These are phyloP conservation scores for Cephus pulcher DNA, from an alignment of 2,888 invertebrate species.

Conservation along the genomic window DNA sequence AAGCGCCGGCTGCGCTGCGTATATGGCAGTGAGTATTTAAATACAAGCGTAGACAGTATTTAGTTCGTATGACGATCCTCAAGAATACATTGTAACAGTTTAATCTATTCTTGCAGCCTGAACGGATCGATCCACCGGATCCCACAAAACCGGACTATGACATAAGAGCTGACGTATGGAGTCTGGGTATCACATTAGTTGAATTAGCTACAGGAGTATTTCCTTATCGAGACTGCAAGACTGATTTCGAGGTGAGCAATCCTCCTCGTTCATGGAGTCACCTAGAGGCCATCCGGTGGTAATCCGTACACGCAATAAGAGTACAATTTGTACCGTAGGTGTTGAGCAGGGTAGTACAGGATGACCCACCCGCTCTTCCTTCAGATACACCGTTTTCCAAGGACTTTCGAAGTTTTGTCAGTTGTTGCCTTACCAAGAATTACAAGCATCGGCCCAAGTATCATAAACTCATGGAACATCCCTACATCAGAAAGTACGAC, in stretches of 20 bases:
- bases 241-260: constrained; percentile 90
- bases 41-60: neutral
- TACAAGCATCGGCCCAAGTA: constrained; percentile 95
- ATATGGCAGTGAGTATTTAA: constrained; percentile 88
- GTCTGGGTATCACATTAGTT: constrained; percentile 94
- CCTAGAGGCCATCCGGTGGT: too few relatives aligned
- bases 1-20: constrained; percentile 98
- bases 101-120: constrained; percentile 76
- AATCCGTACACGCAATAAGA: neutral
- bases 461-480: constrained; percentile 87
- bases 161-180: constrained; percentile 99
- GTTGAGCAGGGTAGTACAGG: constrained; percentile 78
- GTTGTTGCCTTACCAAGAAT: constrained; percentile 94
- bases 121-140: constrained; percentile 94
- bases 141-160: constrained; percentile 96
- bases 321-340: constrained; percentile 54
- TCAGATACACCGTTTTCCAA: constrained; percentile 80
- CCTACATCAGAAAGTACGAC: constrained; percentile 87
- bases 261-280: too few relatives aligned
- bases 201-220: constrained; percentile 97
- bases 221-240: constrained; percentile 94
- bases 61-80: constrained; percentile 5
- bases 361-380: constrained; percentile 89
- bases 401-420: constrained; percentile 92
- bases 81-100: neutral